A percentile compares a stretch with the other conserved stretches of the same genome.
Evolutionary conservation across 2,797 vertebrate species (phyloP).

Genomic region (Petrocephalus sullivani): DNA sequence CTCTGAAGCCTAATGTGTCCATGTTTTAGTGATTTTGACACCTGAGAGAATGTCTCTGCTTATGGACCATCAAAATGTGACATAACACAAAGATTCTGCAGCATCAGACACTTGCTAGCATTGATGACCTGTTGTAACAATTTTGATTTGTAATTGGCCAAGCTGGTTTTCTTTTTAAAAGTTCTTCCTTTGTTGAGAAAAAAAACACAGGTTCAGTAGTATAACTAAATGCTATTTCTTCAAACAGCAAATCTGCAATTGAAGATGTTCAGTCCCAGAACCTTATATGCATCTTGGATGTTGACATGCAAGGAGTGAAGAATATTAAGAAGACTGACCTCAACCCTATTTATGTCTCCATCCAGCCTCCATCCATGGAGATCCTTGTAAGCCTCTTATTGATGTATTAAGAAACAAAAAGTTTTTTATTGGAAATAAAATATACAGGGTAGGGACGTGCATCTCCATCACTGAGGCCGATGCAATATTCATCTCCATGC

Average conservation of each 20-base stretch:
- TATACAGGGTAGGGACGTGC: not conserved
- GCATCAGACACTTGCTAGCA: not conserved
- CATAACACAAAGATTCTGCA: not conserved
- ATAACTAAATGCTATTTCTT: not conserved
- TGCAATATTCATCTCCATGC: not conserved
- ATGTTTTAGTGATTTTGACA: not conserved
- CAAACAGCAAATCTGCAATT: constrained; percentile 80
- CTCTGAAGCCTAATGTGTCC: not conserved
- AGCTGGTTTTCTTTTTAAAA: not conserved
- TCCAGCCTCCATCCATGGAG: constrained; percentile 82
- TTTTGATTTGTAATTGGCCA: not conserved
- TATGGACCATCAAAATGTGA: not conserved
- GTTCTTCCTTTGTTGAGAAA: not conserved
- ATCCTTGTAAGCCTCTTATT: constrained; percentile 68
- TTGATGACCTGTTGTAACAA: not conserved
- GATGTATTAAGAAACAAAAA: not conserved
- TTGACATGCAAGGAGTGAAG: constrained; percentile 93
- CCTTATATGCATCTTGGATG: constrained; percentile 90
- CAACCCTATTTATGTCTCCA: constrained; percentile 82
- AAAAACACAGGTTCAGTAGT: not conserved
- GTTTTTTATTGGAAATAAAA: not conserved
- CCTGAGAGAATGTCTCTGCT: not conserved
- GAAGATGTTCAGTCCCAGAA: constrained; percentile 84
- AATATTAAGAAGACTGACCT: constrained; percentile 87
- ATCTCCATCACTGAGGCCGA: not conserved